Conservation (phyloP, 2,888 invertebrate genomes). For the Drosophila melanosoma region DNA sequence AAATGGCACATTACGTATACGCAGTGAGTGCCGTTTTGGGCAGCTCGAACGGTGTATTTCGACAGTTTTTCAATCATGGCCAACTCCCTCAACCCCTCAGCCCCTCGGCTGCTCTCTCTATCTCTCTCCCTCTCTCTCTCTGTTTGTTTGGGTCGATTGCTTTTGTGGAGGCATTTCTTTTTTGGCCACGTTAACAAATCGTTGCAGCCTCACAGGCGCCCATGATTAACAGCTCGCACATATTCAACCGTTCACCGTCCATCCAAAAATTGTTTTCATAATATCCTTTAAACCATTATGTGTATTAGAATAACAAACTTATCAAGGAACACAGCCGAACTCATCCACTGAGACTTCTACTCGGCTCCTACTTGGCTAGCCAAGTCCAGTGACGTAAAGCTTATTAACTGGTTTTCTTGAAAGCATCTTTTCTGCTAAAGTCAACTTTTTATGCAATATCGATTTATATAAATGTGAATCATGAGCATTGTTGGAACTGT, state of each 20-base stretch:
- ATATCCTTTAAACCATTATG: constrained; percentile 31
- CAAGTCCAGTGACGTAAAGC: constrained; percentile 3
- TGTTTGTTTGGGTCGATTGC: constrained; percentile 59
- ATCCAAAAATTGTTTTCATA: constrained; percentile 10
- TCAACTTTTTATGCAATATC: background rate
- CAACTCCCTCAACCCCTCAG: background rate
- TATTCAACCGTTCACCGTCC: background rate
- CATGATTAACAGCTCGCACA: constrained; percentile 41
- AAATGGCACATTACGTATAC: constrained; percentile 54
- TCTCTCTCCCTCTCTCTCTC: too few relatives aligned
- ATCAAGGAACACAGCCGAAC: constrained; percentile 32
- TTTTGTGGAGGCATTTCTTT: constrained; percentile 38
- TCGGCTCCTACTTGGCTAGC: constrained; percentile 25
- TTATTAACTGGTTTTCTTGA: background rate
- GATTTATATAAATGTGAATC: background rate
- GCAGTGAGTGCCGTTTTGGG: constrained; percentile 24
- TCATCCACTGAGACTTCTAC: constrained; percentile 9
- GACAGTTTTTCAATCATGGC: constrained; percentile 53
- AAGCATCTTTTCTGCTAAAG: background rate
- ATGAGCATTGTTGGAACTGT: background rate
- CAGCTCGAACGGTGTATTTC: constrained; percentile 7
- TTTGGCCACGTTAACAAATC: constrained; percentile 57
- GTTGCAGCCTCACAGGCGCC: constrained; percentile 25
- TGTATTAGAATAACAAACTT: constrained; percentile 42
- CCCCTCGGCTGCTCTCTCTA: background rate